These are phyloP conservation scores for Cryptosula pallasiana DNA, from an alignment of 2,888 invertebrate species.

Conservation along the genomic window DNA sequence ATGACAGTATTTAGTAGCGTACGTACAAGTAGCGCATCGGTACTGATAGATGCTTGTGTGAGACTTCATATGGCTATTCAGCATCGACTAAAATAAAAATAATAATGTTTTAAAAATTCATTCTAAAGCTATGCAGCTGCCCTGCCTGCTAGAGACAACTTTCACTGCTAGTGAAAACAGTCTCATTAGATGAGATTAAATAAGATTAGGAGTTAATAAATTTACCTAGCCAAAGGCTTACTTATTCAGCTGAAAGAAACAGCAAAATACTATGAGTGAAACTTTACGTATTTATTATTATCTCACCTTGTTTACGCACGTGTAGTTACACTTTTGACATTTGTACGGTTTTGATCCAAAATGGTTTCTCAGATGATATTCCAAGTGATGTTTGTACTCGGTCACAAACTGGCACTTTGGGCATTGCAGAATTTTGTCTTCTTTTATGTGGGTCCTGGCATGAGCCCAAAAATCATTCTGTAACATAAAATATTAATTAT, in stretches of 20 bases:
- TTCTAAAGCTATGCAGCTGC: too few relatives aligned
- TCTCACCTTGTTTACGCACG: slow-evolving; percentile 49
- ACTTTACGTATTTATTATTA: background rate
- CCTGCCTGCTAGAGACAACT: too few relatives aligned
- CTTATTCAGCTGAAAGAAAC: background rate
- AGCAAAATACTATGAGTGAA: background rate
- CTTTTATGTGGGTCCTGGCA: slow-evolving; percentile 78
- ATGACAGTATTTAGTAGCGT: slow-evolving; percentile 96
- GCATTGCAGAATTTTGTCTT: slow-evolving; percentile 84
- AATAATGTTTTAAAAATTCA: too few relatives aligned
- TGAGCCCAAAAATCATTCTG: slow-evolving; percentile 86
- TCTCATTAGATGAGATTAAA: too few relatives aligned
- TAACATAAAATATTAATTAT: too few relatives aligned
- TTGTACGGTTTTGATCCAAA: slow-evolving; percentile 90
- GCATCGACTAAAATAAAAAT: slow-evolving; percentile 68
- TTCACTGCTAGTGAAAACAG: too few relatives aligned
- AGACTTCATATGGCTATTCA: slow-evolving; percentile 94
- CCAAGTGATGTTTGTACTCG: slow-evolving; percentile 95
- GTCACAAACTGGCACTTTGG: slow-evolving; percentile 94
- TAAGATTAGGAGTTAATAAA: too few relatives aligned
- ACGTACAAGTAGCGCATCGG: slow-evolving; percentile 85
- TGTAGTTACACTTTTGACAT: slow-evolving; percentile 71
- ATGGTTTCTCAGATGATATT: slow-evolving; percentile 93
- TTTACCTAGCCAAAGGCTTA: too few relatives aligned
- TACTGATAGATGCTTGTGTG: slow-evolving; percentile 83